These are phyloP conservation scores for Tonatia bakeri DNA, from an alignment of 2,113 vertebrate species.

Conservation along the genomic window DNA sequence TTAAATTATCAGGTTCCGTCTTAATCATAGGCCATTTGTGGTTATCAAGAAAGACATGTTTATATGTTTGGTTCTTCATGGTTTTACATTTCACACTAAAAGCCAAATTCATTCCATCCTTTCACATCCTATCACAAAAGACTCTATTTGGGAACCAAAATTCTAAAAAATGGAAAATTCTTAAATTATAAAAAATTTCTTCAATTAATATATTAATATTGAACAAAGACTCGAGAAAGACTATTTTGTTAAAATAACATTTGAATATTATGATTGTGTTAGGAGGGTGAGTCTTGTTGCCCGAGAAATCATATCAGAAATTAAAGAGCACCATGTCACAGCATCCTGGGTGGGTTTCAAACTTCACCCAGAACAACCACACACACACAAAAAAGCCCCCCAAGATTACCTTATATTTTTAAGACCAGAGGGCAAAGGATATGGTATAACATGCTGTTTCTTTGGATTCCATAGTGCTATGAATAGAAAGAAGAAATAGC, in stretches of 20 bases:
- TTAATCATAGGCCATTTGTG: slow-evolving; percentile 62
- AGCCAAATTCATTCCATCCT: background rate
- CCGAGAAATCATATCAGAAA: background rate
- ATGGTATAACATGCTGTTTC: background rate
- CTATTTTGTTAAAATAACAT: background rate
- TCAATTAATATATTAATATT: background rate
- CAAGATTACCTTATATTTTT: background rate
- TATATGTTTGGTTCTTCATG: slow-evolving; percentile 10
- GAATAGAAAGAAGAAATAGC: background rate
- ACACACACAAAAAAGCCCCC: background rate
- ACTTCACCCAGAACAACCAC: background rate
- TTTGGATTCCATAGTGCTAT: background rate
- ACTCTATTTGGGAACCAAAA: slow-evolving; percentile 1
- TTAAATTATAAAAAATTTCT: background rate
- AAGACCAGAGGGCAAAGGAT: background rate
- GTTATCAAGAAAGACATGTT: slow-evolving; percentile 62
- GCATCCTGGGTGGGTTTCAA: background rate
- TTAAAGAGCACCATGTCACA: background rate
- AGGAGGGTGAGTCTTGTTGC: background rate
- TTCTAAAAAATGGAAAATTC: background rate
- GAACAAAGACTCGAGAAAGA: background rate
- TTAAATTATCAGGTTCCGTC: slow-evolving; percentile 70
- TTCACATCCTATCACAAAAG: slow-evolving; percentile 26
- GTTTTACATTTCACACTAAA: slow-evolving; percentile 37
- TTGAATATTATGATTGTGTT: background rate